phyloP scores from a whole-genome alignment of 2,113 vertebrate genomes.

The Bos javanicus region DNA sequence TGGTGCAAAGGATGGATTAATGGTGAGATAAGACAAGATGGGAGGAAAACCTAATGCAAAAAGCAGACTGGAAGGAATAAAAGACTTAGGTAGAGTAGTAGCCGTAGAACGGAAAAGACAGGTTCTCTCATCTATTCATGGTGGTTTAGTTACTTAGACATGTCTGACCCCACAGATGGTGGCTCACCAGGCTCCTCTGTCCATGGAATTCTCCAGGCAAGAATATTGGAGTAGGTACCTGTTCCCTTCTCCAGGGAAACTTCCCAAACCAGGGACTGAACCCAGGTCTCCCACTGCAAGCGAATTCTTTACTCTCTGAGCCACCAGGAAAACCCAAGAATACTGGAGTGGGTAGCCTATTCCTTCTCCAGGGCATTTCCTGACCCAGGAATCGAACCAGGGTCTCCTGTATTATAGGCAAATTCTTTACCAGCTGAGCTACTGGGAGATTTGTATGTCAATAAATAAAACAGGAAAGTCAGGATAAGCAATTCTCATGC shows the following conservation, averaged over 20 bases:
- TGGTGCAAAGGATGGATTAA: neutral
- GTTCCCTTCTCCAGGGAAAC: neutral
- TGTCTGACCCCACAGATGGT: neutral
- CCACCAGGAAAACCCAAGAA: neutral
- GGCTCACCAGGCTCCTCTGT: neutral
- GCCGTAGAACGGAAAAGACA: neutral
- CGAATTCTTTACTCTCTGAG: neutral
- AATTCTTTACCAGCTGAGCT: neutral
- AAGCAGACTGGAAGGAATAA: neutral
- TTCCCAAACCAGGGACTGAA: neutral
- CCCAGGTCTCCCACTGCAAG: neutral
- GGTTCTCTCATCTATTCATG: neutral
- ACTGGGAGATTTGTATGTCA: neutral
- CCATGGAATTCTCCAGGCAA: neutral
- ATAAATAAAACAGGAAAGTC: neutral
- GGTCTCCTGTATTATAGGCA: neutral
- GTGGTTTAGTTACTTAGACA: neutral
- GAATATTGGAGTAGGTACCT: neutral
- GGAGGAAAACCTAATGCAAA: neutral
- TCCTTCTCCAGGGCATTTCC: neutral
- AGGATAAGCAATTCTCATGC: neutral
- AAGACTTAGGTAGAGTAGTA: neutral
- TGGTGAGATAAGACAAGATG: neutral
- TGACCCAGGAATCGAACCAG: rapidly evolving
- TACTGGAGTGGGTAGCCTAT: neutral